Base-by-base conservation (phyloP, 2,888 invertebrate genomes). In the Pasiphila rectangulata region DNA sequence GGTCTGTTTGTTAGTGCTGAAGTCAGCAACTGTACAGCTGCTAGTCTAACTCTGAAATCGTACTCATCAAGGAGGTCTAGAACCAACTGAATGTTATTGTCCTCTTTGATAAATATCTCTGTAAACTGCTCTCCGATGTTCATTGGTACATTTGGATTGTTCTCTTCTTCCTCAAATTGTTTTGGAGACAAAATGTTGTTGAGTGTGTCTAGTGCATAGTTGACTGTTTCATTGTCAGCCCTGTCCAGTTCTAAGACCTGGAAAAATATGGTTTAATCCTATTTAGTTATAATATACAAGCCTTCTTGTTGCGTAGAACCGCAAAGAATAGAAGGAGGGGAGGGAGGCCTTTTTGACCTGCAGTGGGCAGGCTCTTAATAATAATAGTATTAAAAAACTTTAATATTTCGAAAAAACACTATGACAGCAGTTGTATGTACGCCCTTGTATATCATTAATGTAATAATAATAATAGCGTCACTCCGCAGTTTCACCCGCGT, bases 41-140 rank as follows among this genome's bases (percentile, higher is more conserved):
- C 95, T 84, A 97, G 93, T 52, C 98, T 91, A 0, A 99, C 96
- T 73, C 95, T 92, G 74, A 98, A 98, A 75, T 99, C 98, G 80
- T 96, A 98, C 75, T 98, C 98, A 77, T 98, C 98, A 34, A 99
- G 83, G 48, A 97, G 92, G 46, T 94, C 92, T 59, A 99, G 83
- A 0, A 98, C 90, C 15, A 96, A 78, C 34, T 93, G 91, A 5
- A 98, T 93, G 78, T 96, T 96, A 59, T 97, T 95, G 12, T 93
- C 86, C 63, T 94, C 94, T 79, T 98, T 98, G 20, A 98, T 94
- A 76, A 98, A 98, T 91, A 98, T 98, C 85, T 98, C 98, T 0
- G 98, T 98, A 78, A 98, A 99, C 69, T 97, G 96, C 71, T 95
- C 95, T 1, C 97, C 97, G 16, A 97, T 92, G 74, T 95, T 94